These are phyloP conservation scores for Conus ventricosus DNA, from an alignment of 1,140 invertebrate genomes.

Conservation along the genomic window DNA sequence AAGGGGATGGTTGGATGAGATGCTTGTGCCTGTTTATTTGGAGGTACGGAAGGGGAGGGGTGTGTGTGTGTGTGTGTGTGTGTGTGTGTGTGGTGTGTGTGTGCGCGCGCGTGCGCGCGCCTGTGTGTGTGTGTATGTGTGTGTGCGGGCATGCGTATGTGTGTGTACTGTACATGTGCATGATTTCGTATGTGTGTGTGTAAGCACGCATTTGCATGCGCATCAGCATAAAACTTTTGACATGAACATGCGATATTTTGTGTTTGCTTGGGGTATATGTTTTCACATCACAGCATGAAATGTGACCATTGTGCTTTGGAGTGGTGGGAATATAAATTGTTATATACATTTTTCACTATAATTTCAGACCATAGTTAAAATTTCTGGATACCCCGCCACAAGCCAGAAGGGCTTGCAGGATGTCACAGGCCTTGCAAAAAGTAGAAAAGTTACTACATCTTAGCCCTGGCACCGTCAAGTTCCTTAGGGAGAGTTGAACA, in stretches of 20 bases:
- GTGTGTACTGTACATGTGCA: neutral
- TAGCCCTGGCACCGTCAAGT: no score
- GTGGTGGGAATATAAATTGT: no score
- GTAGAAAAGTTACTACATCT: no score
- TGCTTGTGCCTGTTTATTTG: neutral
- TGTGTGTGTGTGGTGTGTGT: conserved; percentile 3
- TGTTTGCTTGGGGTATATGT: no score
- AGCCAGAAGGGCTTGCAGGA: no score
- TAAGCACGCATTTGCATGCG: neutral
- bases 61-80: neutral
- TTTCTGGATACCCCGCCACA: no score
- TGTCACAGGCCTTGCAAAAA: no score
- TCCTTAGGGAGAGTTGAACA: no score
- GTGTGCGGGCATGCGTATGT: neutral
- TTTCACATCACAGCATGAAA: no score
- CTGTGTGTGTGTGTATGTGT: conserved; percentile 4
- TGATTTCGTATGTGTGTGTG: neutral
- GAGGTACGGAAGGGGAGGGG: neutral
- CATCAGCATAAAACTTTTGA: neutral
- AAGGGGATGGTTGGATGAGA: no score
- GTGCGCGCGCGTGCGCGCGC: neutral
- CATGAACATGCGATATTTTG: neutral
- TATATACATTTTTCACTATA: neutral
- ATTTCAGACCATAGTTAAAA: neutral
- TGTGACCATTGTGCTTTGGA: no score